Percentiles rank a stretch among this genome's conserved stretches.
These are phyloP conservation scores for Cyprinodon variegatus DNA, from an alignment of 2,113 vertebrate genomes.

Conservation along the genomic window DNA sequence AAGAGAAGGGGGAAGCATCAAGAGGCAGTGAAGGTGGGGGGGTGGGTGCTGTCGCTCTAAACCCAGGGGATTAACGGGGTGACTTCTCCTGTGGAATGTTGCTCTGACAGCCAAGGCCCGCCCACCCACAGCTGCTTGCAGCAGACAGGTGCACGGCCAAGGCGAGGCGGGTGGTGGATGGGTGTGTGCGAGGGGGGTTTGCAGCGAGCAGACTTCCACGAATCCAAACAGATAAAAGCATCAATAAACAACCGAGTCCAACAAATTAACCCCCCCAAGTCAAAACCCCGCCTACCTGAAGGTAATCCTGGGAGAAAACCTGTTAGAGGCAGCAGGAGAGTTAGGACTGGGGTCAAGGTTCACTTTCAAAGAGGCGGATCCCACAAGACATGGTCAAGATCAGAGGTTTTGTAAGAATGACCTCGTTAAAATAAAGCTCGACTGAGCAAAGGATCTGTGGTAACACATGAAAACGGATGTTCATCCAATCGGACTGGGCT, in stretches of 20 bases:
- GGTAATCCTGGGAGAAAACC: background rate
- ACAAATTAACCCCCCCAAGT: background rate
- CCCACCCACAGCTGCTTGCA: conserved; percentile 78
- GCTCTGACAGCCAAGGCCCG: conserved; percentile 75
- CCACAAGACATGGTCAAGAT: background rate
- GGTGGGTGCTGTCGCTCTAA: conserved; percentile 58
- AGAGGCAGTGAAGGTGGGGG: conserved; percentile 42
- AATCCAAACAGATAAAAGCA: background rate
- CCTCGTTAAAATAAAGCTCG: too few relatives aligned
- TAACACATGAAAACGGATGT: too few relatives aligned
- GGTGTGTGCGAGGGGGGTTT: conserved; percentile 23
- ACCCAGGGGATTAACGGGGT: conserved; percentile 80
- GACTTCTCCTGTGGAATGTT: conserved; percentile 83
- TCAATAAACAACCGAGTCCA: background rate
- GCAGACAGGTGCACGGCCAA: conserved; percentile 76
- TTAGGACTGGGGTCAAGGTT: too few relatives aligned
- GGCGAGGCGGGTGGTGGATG: conserved; percentile 40
- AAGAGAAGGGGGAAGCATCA: conserved; percentile 35
- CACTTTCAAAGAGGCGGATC: too few relatives aligned
- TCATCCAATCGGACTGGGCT: too few relatives aligned
- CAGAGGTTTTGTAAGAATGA: too few relatives aligned
- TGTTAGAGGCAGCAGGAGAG: too few relatives aligned
- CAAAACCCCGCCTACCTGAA: background rate
- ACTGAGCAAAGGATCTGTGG: too few relatives aligned
- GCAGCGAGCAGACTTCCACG: conserved; percentile 1